Evolutionary conservation across 1,140 invertebrate species (phyloP), one percentile per base, ranked within the genome.

Genomic region (Zaprionus africanus): DNA sequence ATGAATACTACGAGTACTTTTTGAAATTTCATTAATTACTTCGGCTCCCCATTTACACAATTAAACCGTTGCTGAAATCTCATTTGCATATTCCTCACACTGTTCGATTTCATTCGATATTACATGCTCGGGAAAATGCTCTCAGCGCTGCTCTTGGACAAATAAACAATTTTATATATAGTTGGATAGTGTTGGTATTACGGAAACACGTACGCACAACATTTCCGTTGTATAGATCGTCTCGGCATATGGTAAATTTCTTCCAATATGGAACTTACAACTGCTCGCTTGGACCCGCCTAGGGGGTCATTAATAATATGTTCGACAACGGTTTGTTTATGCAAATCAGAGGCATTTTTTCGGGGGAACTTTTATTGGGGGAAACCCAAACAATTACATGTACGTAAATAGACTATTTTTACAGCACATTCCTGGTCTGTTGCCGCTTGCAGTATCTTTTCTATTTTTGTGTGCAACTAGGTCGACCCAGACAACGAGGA

Each of bases 211-310:
- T 54, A 64, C 53, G 59, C 54, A 54, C 51, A 70, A 72, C 68
- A 82, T 76, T 79, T 87, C 82, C 82, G 83, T 77, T 87, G 56
- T 17, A 34, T 51, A 64, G 19, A 46, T 54, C 36, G 64, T 56
- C 80, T 38, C 24, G 65, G 60, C 84, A 87, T 87, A 84, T 88
- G 84, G 68, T 88, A 71, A 73, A 88, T 84, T 78, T 87, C 81
- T 31, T 49, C 46, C 46, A 43, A 43, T 38, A 70, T 59, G 17
- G 26, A 17, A 58, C 19, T 65, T 64, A 63, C 54, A 54, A 65
- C 22, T 65, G 31, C 43, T 34, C 36, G 31, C 2, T 12, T 19
- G 60, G 56, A 51, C 41, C 61, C 62, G 53, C 6, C 41, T 22
- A 11, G 46, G 36, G 56, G n/a, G 24, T 59, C 31, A 65, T 72